Conservation (phyloP, 2,113 vertebrate species). For the Forbesichthys papilliferus region DNA sequence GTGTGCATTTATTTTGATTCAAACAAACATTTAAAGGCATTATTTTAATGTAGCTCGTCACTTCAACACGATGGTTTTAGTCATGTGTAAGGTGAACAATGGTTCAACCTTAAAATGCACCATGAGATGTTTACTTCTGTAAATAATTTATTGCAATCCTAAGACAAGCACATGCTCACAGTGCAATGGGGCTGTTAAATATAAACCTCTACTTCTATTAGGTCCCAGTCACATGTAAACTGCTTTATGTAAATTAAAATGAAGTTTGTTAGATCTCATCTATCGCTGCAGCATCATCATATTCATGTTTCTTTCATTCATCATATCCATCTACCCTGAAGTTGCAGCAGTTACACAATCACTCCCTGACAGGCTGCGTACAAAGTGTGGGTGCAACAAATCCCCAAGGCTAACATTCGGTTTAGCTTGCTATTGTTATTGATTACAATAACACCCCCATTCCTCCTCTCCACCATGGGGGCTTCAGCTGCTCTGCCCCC, state of each 20-base stretch:
- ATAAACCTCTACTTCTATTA: not conserved
- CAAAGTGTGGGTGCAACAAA: not conserved
- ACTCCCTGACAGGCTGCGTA: not conserved
- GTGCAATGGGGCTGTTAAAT: slow-evolving; percentile 28
- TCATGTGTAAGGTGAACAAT: not conserved
- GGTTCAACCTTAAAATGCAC: not conserved
- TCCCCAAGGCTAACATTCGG: too few species aligned
- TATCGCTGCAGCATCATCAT: not conserved
- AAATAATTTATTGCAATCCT: not conserved
- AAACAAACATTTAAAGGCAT: too few species aligned
- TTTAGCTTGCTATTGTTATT: too few species aligned
- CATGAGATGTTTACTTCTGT: slow-evolving; percentile 1
- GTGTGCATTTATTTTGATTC: too few species aligned
- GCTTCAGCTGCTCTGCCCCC: too few species aligned
- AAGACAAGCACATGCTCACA: slow-evolving; percentile 22
- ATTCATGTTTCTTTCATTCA: not conserved
- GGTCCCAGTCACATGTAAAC: slow-evolving; percentile 9
- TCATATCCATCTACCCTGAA: not conserved
- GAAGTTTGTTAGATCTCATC: not conserved
- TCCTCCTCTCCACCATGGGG: too few species aligned
- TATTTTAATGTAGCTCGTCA: too few species aligned
- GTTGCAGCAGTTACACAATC: not conserved
- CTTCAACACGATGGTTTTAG: not conserved
- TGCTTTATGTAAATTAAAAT: slow-evolving; percentile 12
- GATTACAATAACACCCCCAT: too few species aligned